phyloP scores from a whole-genome alignment of 2,113 vertebrate genomes.

The Leucoraja erinaceus region DNA sequence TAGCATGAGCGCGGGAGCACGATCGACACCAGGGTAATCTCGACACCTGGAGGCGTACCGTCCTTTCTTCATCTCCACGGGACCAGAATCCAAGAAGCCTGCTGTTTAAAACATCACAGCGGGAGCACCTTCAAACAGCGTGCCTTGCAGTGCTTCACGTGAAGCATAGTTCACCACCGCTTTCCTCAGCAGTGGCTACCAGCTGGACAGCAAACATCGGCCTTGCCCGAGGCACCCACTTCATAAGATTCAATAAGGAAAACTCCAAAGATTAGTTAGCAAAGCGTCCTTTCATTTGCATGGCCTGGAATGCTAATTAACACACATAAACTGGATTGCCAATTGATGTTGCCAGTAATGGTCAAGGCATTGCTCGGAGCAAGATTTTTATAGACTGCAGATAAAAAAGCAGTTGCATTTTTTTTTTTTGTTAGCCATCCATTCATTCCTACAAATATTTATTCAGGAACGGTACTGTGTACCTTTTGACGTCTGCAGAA shows the following conservation, averaged over 20 bases:
- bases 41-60: background rate
- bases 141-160: background rate
- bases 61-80: background rate
- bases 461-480: constrained; percentile 2
- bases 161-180: background rate
- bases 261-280: background rate
- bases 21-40: too few species aligned
- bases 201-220: background rate
- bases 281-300: background rate
- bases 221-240: background rate
- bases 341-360: background rate
- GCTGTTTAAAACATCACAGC: background rate
- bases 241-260: background rate
- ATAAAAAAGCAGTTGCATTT: background rate
- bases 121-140: background rate
- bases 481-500: background rate
- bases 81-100: background rate
- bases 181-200: background rate
- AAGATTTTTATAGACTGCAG: background rate
- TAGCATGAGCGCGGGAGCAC: background rate
- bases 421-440: background rate
- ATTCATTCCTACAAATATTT: constrained; percentile 14
- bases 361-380: background rate
- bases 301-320: background rate
- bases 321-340: background rate